Conservation (phyloP, 2,113 vertebrate genomes). For the Oncorhynchus mykiss region DNA sequence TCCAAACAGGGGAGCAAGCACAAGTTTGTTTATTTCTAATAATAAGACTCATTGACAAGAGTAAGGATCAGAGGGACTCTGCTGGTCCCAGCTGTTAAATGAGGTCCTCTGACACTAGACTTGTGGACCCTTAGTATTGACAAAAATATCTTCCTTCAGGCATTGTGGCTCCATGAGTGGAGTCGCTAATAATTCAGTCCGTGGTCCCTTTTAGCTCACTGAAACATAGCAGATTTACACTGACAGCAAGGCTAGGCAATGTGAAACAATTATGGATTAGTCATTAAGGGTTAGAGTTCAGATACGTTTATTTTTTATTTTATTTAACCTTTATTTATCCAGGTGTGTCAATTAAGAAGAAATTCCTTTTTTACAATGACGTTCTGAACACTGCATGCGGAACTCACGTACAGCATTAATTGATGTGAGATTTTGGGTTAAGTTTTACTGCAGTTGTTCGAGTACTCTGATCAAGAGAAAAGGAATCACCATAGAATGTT, state of each 20-base stretch:
- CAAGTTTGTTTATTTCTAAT: conserved; percentile 20
- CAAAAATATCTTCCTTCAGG: conserved; percentile 40
- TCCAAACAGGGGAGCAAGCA: background rate
- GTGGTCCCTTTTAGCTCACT: conserved; percentile 27
- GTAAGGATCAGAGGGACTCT: conserved; percentile 24
- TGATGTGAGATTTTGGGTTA: too few species aligned
- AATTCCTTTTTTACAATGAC: too few species aligned
- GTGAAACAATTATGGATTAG: conserved; percentile 3
- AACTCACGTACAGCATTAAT: too few species aligned
- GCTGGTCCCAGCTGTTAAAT: conserved; percentile 17
- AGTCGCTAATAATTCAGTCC: conserved; percentile 55
- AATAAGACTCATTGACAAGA: conserved; percentile 28
- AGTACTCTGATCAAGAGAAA: too few species aligned
- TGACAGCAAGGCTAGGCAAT: conserved; percentile 9
- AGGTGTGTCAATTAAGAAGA: too few species aligned
- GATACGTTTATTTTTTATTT: too few species aligned
- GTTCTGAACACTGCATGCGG: too few species aligned
- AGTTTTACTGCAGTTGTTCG: too few species aligned
- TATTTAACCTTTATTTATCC: too few species aligned
- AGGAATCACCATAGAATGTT: too few species aligned
- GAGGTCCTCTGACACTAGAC: conserved; percentile 22
- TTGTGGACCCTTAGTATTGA: conserved; percentile 40
- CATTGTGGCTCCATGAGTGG: conserved; percentile 20
- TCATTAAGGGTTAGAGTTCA: too few species aligned
- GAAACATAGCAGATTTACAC: conserved; percentile 21